phyloP scores from a whole-genome alignment of 2,888 invertebrate species.

The Eurytoma adleriae region DNA sequence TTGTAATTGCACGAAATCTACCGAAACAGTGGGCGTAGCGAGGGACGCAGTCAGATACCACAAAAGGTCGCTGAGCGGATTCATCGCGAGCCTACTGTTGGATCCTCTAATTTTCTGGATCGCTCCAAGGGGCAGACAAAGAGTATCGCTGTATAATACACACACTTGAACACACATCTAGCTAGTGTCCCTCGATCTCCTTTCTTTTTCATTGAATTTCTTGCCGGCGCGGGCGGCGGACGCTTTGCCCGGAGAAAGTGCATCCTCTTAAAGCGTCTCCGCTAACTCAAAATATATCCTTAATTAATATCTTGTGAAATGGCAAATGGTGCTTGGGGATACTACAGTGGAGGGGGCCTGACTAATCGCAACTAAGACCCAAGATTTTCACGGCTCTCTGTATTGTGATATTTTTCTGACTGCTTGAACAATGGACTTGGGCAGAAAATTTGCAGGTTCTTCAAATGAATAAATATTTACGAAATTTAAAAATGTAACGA shows the following conservation, averaged over 20 bases:
- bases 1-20: constrained; percentile 8
- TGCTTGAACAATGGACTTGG: too few relatives aligned
- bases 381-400: too few relatives aligned
- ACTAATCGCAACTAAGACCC: neutral
- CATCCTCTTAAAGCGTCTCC: neutral
- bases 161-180: neutral
- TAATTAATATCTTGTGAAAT: constrained; percentile 22
- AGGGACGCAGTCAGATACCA: neutral
- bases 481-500: too few relatives aligned
- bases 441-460: too few relatives aligned
- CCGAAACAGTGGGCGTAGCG: neutral
- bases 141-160: neutral
- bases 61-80: too few relatives aligned
- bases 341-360: neutral
- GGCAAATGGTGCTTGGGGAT: neutral
- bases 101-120: too few relatives aligned
- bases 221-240: neutral
- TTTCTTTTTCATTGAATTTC: constrained; percentile 11
- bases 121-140: neutral
- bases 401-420: too few relatives aligned
- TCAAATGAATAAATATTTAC: too few relatives aligned
- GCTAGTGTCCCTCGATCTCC: neutral
- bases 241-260: neutral
- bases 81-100: too few relatives aligned
- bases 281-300: constrained; percentile 6